These are phyloP conservation scores for Torymus texanus DNA, from an alignment of 2,888 invertebrate species.

Conservation along the genomic window DNA sequence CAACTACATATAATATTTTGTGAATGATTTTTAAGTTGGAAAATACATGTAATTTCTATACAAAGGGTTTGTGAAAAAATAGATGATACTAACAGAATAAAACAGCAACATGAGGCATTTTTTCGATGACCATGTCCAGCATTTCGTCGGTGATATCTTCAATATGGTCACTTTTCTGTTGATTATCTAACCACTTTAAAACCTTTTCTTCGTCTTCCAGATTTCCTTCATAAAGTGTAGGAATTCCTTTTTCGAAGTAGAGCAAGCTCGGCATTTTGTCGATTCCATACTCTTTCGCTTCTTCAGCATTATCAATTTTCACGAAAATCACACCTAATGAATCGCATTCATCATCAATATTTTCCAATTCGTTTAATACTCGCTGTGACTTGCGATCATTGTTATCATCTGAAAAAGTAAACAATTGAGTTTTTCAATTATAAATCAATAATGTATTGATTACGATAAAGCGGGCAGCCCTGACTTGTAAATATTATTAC, in stretches of 20 bases:
- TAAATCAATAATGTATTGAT: too few relatives aligned
- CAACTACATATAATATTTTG: too few relatives aligned
- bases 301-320: slow-evolving; percentile 92
- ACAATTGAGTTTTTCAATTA: too few relatives aligned
- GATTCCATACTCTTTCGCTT: slow-evolving; percentile 93
- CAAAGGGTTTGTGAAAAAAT: too few relatives aligned
- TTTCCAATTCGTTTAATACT: slow-evolving; percentile 91
- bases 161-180: slow-evolving; percentile 91
- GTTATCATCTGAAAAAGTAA: slow-evolving; percentile 83
- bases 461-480: too few relatives aligned
- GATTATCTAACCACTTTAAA: slow-evolving; percentile 89
- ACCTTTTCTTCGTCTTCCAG: slow-evolving; percentile 93
- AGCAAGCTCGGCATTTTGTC: slow-evolving; percentile 90
- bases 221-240: slow-evolving; percentile 88
- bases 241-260: slow-evolving; percentile 92
- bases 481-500: too few relatives aligned
- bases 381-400: slow-evolving; percentile 91
- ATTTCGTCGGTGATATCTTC: slow-evolving; percentile 96
- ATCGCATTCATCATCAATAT: slow-evolving; percentile 95
- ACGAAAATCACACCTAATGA: slow-evolving; percentile 92
- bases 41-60: too few relatives aligned
- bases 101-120: slow-evolving; percentile 92
- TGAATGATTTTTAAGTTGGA: too few relatives aligned
- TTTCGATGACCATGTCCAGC: slow-evolving; percentile 91
- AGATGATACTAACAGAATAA: slow-evolving; percentile 87